Base-by-base conservation (phyloP, 2,888 invertebrate genomes). In the Trissolcus brochymenae region DNA sequence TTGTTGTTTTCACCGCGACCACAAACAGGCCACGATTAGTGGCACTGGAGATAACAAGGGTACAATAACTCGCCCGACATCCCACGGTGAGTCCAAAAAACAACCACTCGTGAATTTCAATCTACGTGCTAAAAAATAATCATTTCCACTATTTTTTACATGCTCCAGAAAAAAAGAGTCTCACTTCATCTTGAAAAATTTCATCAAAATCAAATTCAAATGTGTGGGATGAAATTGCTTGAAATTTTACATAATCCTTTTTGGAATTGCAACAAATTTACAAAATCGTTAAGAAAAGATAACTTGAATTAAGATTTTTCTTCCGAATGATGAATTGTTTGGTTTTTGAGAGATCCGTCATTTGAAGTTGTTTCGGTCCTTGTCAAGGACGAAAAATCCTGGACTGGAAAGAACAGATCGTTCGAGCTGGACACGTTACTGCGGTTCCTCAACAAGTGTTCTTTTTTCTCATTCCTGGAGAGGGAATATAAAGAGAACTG, bases 1-100 rank as follows among this genome's bases (percentile, higher is more conserved):
- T 29, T 59, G 49, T 7, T 59, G 21, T 19, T 35, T 35, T 35
- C 11, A 6, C 35, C 21, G 43, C 54, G 35, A 19, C 40, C 49
- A 35, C 59, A 43, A 59, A 59, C 57, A 21, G 65, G 64, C 54
- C 64, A 64, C 57, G 35, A 64, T 71, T 50, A 53, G 57, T 46
- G 53, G 54, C 29, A 43, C 25, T 57, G 17, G 46, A 41, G 59
- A 29, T 57, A 51, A 71, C 43, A 2, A 71, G 54, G 51, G 29
- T 49, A 70, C 59, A 57, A 62, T 59, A 65, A 59, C 59, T 51
- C 35, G 19, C 68, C 4, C 55, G 14, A 62, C n/a, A n/a, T 43
- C 19, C 40, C 61, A 72, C 64, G 72, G 72, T 72, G 49, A 72
- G 72, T 65, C 49, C 19, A 40, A 4, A 13, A 19, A 17, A 16